Base-by-base conservation (phyloP, 2,888 invertebrate genomes). In the Euspilapteryx auroguttella region DNA sequence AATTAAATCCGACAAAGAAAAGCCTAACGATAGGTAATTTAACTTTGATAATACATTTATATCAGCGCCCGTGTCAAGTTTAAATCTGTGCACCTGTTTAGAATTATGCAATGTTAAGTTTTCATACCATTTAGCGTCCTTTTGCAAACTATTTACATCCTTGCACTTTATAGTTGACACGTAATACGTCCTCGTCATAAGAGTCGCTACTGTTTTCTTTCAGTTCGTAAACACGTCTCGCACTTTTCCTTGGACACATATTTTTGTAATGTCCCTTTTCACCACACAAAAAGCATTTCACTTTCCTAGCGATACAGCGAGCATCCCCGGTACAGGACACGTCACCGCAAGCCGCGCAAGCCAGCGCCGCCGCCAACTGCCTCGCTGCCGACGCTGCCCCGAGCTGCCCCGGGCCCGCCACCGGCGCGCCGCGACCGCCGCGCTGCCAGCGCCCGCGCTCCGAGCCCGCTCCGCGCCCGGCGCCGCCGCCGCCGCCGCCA, bases 51-150 rank as follows among this genome's bases (percentile, higher is more conserved):
- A 21, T 4, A 35, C 33, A 30, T 35, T 33, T 4, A 35, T 9
- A 14, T 31, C 32, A 10, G 33, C 32, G 7, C 32, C 34, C 1
- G 30, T 32, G n/a, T 34, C 34, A n/a, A 32, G 25, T 24, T 32
- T 34, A 17, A 30, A 31, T 24, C 3, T 11, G 12, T 15, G n/a
- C 7, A n/a, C n/a, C n/a, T n/a, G n/a, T n/a, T 22, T 23, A 14
- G 17, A 14, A 12, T 12, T 24, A 24, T 10, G 3, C 5, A 8
- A 17, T 28, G 28, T 11, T 13, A 31, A 14, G 4, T 20, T 27
- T 21, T 31, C 27, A 28, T 21, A 24, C 30, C 30, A 27, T 21
- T 24, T 27, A 13, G 4, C 2, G 10, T 10, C 3, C 12, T 14
- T 28, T 8, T 24, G 13, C 8, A 14, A 12, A 12, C 22, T 9